phyloP scores from a whole-genome alignment of 2,888 invertebrate species.

The Amphiduros pacificus region DNA sequence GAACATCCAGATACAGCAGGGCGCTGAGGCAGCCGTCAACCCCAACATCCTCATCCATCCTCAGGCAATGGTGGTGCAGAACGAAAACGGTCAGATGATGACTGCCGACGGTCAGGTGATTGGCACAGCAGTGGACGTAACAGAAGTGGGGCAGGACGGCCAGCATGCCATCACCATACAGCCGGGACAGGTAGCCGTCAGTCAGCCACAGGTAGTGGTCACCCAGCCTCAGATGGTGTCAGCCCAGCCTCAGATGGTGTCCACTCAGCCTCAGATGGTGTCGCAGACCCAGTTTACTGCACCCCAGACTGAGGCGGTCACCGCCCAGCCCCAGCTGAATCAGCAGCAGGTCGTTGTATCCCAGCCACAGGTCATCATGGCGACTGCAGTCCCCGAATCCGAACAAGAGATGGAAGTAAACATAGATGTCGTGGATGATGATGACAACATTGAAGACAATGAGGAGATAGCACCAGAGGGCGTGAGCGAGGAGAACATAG shows the following conservation, averaged over 20 bases:
- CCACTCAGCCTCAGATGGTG: neutral
- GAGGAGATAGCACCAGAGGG: conserved; percentile 9
- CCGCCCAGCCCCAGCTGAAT: neutral
- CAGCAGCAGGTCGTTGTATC: neutral
- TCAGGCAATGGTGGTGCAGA: too few relatives aligned
- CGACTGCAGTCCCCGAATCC: neutral
- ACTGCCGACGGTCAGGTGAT: too few relatives aligned
- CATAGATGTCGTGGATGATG: neutral
- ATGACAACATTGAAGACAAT: neutral
- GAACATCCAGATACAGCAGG: conserved; percentile 40
- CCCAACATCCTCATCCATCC: conserved; percentile 54
- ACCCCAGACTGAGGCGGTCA: neutral
- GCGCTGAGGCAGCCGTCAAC: too few relatives aligned
- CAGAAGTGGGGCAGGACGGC: too few relatives aligned
- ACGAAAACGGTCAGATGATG: too few relatives aligned
- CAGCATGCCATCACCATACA: too few relatives aligned
- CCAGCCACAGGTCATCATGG: neutral
- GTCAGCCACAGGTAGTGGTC: neutral
- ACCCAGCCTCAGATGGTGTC: neutral
- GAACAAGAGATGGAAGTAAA: neutral
- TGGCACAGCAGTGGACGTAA: too few relatives aligned
- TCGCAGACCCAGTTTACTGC: neutral
- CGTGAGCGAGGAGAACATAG: conserved; percentile 6
- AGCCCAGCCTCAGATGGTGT: neutral
- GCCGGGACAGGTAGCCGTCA: neutral